Evolutionary conservation across 2,797 vertebrate species (phyloP).

Genomic region (Anguilla marmorata): DNA sequence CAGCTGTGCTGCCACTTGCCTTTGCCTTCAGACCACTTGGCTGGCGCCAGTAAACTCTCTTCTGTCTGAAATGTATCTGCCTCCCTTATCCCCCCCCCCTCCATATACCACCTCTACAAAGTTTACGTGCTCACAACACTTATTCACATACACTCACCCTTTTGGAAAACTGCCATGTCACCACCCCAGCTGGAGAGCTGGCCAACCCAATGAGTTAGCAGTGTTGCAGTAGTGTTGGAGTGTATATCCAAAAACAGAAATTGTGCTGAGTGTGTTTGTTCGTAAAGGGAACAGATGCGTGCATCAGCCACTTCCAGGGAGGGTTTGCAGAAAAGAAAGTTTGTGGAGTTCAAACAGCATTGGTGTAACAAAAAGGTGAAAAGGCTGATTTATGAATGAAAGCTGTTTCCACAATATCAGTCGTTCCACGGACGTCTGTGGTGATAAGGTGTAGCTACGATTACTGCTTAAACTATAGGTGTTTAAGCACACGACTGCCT

Average conservation of each 20-base stretch:
- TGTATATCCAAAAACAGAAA: neutral
- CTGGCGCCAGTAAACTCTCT: neutral
- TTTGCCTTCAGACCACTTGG: neutral
- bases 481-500: neutral
- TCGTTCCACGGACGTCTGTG: neutral
- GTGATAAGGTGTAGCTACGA: neutral
- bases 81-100: neutral
- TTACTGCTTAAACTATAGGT: neutral
- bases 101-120: neutral
- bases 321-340: neutral
- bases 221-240: neutral
- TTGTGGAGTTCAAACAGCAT: neutral
- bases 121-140: neutral
- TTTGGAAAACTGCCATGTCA: neutral
- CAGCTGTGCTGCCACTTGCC: neutral
- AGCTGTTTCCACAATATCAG: neutral
- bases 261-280: neutral
- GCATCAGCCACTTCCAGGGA: neutral
- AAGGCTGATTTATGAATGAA: neutral
- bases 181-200: neutral
- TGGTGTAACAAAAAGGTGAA: neutral
- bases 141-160: neutral
- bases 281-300: neutral
- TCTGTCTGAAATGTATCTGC: neutral
- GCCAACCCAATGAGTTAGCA: neutral